Evolutionary conservation across 1,140 invertebrate genomes (phyloP).

Genomic region (Watersipora subatra): DNA sequence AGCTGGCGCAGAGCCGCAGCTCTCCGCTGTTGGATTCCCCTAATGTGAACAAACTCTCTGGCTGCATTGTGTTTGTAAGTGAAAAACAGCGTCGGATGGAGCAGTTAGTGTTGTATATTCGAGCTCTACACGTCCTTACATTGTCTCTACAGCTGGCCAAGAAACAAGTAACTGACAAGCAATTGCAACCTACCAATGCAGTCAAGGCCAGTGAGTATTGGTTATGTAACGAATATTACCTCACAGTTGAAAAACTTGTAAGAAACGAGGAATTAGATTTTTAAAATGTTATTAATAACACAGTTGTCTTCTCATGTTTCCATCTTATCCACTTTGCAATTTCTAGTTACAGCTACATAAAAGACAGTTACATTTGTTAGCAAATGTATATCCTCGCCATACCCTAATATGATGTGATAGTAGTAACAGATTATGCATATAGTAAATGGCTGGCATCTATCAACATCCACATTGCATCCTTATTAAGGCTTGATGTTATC

Average conservation of each 20-base stretch:
- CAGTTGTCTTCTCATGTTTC: neutral
- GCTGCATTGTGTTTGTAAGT: conserved; percentile 5
- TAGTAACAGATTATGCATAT: too few relatives aligned
- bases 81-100: conserved; percentile 52
- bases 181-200: conserved; percentile 72
- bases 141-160: conserved; percentile 79
- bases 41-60: neutral
- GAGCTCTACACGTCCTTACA: conserved; percentile 77
- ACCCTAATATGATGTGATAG: too few relatives aligned
- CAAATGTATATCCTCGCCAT: too few relatives aligned
- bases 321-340: too few relatives aligned
- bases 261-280: neutral
- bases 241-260: neutral
- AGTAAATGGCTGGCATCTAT: too few relatives aligned
- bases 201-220: conserved; percentile 64
- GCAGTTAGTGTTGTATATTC: conserved; percentile 76
- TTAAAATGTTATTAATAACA: neutral
- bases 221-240: too few relatives aligned
- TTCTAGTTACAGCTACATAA: too few relatives aligned
- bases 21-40: conserved; percentile 45
- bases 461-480: too few relatives aligned
- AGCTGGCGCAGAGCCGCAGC: conserved; percentile 61
- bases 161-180: conserved; percentile 64
- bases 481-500: too few relatives aligned
- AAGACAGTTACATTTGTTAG: too few relatives aligned